phyloP scores from a whole-genome alignment of 2,797 vertebrate species.

The Channallabes apus region DNA sequence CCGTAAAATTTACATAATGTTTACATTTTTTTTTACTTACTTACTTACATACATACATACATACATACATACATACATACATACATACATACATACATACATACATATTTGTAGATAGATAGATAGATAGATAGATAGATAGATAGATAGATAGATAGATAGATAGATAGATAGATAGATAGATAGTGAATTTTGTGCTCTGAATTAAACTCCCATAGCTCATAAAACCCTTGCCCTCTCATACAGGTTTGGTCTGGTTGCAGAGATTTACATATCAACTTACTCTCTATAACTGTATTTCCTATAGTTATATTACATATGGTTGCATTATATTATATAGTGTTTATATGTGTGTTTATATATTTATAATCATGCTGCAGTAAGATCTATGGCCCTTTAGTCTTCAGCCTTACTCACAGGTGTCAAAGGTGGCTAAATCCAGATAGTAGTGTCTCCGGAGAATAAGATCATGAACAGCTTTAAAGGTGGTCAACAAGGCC shows the following conservation, averaged over 20 bases:
- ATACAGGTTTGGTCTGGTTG: not conserved
- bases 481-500: slow-evolving; percentile 78
- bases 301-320: not conserved
- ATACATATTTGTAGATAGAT: no score
- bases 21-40: no score
- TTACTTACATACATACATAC: no score
- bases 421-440: slow-evolving; percentile 77
- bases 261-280: not conserved
- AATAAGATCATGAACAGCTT: slow-evolving; percentile 79
- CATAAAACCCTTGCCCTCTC: not conserved
- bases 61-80: no score
- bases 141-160: no score
- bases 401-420: slow-evolving; percentile 53
- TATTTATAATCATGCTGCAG: slow-evolving; percentile 54
- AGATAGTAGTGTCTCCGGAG: slow-evolving; percentile 76
- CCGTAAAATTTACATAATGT: no score
- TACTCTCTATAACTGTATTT: no score
- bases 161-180: no score
- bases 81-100: no score
- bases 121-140: no score
- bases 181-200: no score
- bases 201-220: not conserved
- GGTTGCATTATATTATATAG: not conserved
- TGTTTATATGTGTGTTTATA: not conserved
- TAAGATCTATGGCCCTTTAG: slow-evolving; percentile 71